Evolutionary conservation across 2,888 invertebrate species (phyloP), one percentile per base, ranked within the genome.

Genomic region (Ennomos quercinarius): DNA sequence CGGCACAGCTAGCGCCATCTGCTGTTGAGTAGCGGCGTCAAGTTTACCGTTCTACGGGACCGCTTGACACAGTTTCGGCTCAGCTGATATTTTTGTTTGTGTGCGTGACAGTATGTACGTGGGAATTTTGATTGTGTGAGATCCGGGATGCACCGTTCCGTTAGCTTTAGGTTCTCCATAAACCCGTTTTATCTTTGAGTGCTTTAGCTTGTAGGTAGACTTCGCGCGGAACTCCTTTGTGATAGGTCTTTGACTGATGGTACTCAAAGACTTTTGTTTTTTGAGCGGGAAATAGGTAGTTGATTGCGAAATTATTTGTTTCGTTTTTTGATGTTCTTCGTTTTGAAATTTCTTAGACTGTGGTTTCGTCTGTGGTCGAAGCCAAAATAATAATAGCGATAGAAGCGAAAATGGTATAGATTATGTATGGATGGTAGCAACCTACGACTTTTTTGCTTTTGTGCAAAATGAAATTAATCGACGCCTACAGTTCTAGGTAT

Each of bases 51-150:
- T 87, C 75, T 66, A 67, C 71, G 75, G 73, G 76, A 86, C 86
- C 81, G 84, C 83, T 83, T 92, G 91, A 91, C 91, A 89, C 85
- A 92, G 77, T 85, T 91, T 84, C 72, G 72, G 73, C 83, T 78
- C 91, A 91, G 91, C 91, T 91, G 91, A 79, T 84, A 77, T 76
- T 27, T 64, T 48, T 50, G 41, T 54, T 64, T 67, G 75, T 80
- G 72, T 73, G 80, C 73, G 78, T 73, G 75, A 74, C 69, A 70
- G 77, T 71, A 69, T 69, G 71, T 71, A 74, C 67, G 72, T 41
- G 44, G n/a, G 71, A 69, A 72, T 69, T 57, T 68, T 76, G 68
- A 70, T 61, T 76, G 81, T 84, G 78, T 83, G 82, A 71, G 73
- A 82, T 86, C 87, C 86, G 84, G 87, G 85, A 84, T 79, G 80